Evolutionary conservation across 2,113 vertebrate genomes (phyloP).

Genomic region (Gnathonemus longibarbis): DNA sequence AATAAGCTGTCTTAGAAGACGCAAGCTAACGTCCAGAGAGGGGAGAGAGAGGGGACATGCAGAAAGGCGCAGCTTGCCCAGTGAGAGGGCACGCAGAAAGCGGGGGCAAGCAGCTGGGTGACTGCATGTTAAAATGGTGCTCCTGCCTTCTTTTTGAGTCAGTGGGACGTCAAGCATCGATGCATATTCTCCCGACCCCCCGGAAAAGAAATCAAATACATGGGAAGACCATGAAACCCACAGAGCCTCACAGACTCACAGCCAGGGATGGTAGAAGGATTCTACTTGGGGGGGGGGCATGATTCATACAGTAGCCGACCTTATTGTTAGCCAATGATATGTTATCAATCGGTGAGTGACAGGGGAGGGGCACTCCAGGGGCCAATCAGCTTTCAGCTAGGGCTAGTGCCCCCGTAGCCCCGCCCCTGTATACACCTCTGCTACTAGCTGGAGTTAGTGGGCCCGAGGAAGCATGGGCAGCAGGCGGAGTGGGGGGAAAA

Average conservation of each 20-base stretch:
- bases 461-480: background rate
- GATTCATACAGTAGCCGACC: background rate
- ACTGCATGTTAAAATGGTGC: constrained; percentile 10
- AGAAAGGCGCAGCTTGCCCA: constrained; percentile 13
- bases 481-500: constrained; percentile 5
- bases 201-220: background rate
- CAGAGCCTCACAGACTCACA: background rate
- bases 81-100: background rate
- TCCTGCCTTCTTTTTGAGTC: constrained; percentile 13
- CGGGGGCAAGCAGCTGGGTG: constrained; percentile 9
- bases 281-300: background rate
- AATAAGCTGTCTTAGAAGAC: background rate
- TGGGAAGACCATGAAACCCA: background rate
- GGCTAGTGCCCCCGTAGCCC: background rate
- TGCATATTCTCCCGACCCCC: constrained; percentile 11
- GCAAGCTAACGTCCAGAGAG: constrained; percentile 21
- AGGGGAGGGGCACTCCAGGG: background rate
- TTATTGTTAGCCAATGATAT: background rate
- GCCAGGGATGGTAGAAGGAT: background rate
- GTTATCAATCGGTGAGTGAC: background rate
- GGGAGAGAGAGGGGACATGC: constrained; percentile 7
- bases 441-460: background rate
- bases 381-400: background rate
- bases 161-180: constrained; percentile 2
- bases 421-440: background rate